phyloP scores from a whole-genome alignment of 2,113 vertebrate species.

The Toxostoma redivivum region DNA sequence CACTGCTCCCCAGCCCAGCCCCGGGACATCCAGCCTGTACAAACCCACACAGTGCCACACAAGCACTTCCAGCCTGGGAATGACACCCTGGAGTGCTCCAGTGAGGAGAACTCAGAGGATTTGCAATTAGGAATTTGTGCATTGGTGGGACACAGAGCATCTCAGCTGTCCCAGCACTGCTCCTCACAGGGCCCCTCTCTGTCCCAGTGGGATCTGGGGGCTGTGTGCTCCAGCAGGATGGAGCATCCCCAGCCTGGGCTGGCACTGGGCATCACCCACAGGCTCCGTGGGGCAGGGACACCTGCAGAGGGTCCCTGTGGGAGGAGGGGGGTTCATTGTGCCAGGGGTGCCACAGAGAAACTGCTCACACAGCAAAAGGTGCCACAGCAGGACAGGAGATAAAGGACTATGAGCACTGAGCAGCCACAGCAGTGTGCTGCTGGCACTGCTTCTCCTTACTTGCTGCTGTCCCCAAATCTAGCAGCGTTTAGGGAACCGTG shows the following conservation, averaged over 20 bases:
- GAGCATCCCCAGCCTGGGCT: rapidly evolving
- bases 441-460: background rate
- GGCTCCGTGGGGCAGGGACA: background rate
- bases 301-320: background rate
- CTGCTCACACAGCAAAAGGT: background rate
- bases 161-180: background rate
- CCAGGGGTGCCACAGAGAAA: background rate
- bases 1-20: background rate
- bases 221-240: rapidly evolving
- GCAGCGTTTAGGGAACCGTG: background rate
- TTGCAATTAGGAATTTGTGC: background rate
- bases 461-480: background rate
- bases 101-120: background rate
- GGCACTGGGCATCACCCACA: background rate
- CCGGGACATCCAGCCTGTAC: background rate
- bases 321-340: background rate
- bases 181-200: background rate
- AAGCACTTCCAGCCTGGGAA: background rate
- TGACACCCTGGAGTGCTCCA: background rate
- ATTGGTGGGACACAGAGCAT: background rate
- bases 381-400: background rate
- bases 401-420: rapidly evolving
- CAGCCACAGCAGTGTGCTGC: background rate
- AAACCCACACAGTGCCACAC: rapidly evolving
- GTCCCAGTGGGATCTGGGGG: background rate